phyloP scores from a whole-genome alignment of 2,888 invertebrate genomes.

The Ophonus ardosiacus region DNA sequence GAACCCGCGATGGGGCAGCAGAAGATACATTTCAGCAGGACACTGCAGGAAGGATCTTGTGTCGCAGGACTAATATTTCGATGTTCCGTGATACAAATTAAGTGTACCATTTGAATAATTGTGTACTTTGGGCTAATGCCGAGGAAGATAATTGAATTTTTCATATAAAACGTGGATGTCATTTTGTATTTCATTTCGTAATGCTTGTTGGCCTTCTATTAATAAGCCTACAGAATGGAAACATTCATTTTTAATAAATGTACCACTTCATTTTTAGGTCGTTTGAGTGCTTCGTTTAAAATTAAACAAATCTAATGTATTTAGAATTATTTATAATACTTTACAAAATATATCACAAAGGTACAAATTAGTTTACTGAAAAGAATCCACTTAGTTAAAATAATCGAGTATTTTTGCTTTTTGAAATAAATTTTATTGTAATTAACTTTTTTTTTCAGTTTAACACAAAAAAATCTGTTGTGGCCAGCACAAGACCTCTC shows the following conservation, averaged over 20 bases:
- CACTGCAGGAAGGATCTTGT: background rate
- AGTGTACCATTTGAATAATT: constrained; percentile 4
- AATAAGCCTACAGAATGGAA: constrained; percentile 2
- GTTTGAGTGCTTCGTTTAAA: background rate
- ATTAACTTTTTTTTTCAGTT: too few relatives aligned
- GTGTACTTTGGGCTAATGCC: background rate
- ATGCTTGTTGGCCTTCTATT: background rate
- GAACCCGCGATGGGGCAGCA: constrained; percentile 3
- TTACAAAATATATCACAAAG: too few relatives aligned
- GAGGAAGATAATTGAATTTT: background rate
- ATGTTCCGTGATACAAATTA: constrained; percentile 19
- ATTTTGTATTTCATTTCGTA: background rate
- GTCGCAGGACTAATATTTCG: constrained; percentile 15
- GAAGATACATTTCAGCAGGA: constrained; percentile 21
- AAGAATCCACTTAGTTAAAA: too few relatives aligned
- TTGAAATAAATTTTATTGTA: too few relatives aligned
- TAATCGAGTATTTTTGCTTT: too few relatives aligned
- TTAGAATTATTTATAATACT: background rate
- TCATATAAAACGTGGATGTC: background rate
- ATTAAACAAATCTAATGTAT: background rate
- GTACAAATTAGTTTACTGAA: background rate
- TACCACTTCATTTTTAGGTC: background rate
- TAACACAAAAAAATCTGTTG: too few relatives aligned
- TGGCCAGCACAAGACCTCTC: too few relatives aligned
- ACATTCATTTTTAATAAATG: background rate